These are phyloP conservation scores for Gorsachius goisagi DNA, from an alignment of 2,113 vertebrate genomes.

Conservation along the genomic window DNA sequence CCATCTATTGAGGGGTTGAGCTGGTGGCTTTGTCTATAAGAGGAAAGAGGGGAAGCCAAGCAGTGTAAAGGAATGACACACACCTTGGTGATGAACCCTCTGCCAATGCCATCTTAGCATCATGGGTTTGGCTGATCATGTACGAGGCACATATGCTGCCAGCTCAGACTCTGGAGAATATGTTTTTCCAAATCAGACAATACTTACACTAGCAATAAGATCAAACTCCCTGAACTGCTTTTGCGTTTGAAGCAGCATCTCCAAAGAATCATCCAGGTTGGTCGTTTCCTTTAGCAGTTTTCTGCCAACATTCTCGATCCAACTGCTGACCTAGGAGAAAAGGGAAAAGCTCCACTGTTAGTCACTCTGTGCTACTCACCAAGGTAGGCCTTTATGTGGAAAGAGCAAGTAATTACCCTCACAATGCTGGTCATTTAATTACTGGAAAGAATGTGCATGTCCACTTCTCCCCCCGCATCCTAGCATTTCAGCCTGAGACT, in stretches of 20 bases:
- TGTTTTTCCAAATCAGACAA: neutral
- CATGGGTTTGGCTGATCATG: neutral
- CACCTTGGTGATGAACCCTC: neutral
- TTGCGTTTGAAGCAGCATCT: constrained; percentile 74
- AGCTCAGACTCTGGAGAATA: neutral
- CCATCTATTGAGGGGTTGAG: neutral
- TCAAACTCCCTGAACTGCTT: constrained; percentile 82
- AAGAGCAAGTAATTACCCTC: neutral
- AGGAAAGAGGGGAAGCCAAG: neutral
- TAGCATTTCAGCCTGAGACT: neutral
- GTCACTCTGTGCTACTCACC: neutral
- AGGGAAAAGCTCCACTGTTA: neutral
- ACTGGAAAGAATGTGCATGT: neutral
- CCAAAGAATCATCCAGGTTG: constrained; percentile 78
- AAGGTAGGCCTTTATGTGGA: neutral
- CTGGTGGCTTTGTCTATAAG: neutral
- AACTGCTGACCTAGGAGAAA: constrained; percentile 77
- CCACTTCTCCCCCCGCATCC: neutral
- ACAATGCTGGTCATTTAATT: neutral
- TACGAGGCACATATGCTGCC: neutral
- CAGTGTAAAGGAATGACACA: neutral
- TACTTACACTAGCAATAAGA: constrained; percentile 77
- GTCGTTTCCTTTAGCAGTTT: constrained; percentile 70
- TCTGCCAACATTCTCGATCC: constrained; percentile 84
- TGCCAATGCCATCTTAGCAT: neutral